Base-by-base conservation (phyloP, 2,797 vertebrate genomes). In the Parauchenoglanis ngamensis region DNA sequence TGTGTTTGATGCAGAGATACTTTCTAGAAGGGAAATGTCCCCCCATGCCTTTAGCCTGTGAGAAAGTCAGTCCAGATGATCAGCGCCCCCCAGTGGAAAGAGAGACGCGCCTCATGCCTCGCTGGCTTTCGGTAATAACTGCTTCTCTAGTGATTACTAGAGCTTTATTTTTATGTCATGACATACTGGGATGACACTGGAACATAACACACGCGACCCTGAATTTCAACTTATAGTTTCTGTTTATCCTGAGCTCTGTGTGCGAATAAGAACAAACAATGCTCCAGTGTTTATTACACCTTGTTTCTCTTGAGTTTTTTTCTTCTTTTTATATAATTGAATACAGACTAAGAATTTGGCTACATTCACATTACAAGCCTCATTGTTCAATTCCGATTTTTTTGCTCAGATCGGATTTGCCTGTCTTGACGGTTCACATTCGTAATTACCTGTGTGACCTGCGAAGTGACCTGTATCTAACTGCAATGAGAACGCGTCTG, bases 91-190 rank as follows among this genome's bases (percentile, higher is more conserved):
- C 98, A 0, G 90, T 98, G 83, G 97, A 97, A 89, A 96, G 95
- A 76, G 97, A 98, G n/a, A 95, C 96, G 17, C 93, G 92, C 0
- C 31, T 93, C 40, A 91, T 98, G 89, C 98, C 98, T 0, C 94
- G 95, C 85, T 99, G 98, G 98, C 91, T 99, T 2, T 94, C 94
- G 96, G 98, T 99, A 93, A 12, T 85, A 78, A 63, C 61, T 72
- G 19, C 23, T 28, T 61, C 23, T 73, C 25, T 85, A 8, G 15
- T 19, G n/a, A 1, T 73, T 57, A 44, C n/a, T 70, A 25, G 28
- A 80, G 7, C 23, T 8, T 0, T 15, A 59, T 59, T 79, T 23
- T 49, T 40, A 6, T 49, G 21, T 76, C 13, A 28, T 21, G 28
- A 35, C 4, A 35, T 49, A 10, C 40, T 40, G 40, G 40, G 40